Percentiles rank a stretch among this genome's conserved stretches.
Evolutionary conservation across 2,888 invertebrate species (phyloP).

Genomic region (Patella caerulea): DNA sequence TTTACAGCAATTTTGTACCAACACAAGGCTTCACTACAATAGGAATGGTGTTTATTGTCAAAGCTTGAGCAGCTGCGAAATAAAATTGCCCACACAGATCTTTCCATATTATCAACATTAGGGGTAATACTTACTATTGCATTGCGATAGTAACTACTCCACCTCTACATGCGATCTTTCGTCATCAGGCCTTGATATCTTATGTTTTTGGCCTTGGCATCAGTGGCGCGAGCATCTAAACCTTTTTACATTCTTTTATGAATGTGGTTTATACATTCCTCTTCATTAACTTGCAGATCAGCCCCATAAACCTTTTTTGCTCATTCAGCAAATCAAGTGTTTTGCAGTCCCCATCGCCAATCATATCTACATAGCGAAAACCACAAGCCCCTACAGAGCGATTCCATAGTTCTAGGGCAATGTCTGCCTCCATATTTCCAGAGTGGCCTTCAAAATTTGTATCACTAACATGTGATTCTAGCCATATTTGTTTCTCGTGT

Average conservation of each 20-base stretch:
- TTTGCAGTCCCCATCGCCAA: conserved; percentile 19
- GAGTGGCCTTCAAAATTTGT: conserved; percentile 13
- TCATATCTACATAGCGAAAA: conserved; percentile 16
- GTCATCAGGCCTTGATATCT: background rate
- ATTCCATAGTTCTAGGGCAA: conserved; percentile 13
- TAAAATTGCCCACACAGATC: conserved; percentile 20
- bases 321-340: conserved; percentile 2
- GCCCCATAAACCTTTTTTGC: conserved; percentile 17
- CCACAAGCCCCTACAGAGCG: conserved; percentile 12
- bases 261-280: conserved; percentile 22
- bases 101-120: conserved; percentile 15
- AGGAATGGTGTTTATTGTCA: background rate
- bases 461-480: conserved; percentile 6
- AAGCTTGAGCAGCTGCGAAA: conserved; percentile 4
- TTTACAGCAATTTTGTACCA: background rate
- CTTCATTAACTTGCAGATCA: background rate
- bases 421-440: conserved; percentile 22
- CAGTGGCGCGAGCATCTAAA: no score
- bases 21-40: background rate
- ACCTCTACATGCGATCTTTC: background rate
- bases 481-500: conserved; percentile 5
- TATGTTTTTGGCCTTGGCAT: background rate
- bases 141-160: background rate
- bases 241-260: conserved; percentile 16
- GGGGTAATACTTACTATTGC: background rate